These are phyloP conservation scores for Laspeyria flexula DNA, from an alignment of 2,888 invertebrate species.

Conservation along the genomic window DNA sequence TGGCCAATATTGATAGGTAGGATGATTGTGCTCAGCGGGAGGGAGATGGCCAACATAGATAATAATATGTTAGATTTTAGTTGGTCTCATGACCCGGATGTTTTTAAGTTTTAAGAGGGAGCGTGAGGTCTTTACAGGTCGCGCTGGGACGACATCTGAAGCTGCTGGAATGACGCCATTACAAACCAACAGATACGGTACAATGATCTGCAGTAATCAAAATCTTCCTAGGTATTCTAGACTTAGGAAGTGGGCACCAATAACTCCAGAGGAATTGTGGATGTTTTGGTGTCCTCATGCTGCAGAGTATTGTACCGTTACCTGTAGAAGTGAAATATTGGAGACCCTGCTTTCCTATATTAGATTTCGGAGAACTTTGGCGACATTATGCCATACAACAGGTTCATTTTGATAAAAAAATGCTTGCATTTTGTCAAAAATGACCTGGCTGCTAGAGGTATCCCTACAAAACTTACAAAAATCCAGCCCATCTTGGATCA, in stretches of 20 bases:
- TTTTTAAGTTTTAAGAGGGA: not conserved
- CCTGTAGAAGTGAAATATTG: constrained; percentile 8
- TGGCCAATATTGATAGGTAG: not conserved
- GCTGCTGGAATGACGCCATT: not conserved
- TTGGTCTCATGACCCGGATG: not conserved
- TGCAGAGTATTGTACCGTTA: constrained; percentile 5
- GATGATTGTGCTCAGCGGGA: constrained; percentile 1
- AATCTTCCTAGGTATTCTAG: not conserved
- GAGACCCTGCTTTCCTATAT: constrained; percentile 6
- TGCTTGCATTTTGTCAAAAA: constrained; percentile 9
- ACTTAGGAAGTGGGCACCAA: not conserved
- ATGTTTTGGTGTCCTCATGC: constrained; percentile 4
- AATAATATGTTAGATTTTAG: not conserved
- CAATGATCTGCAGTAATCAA: not conserved
- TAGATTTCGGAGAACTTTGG: constrained; percentile 1
- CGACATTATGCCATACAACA: constrained; percentile 3
- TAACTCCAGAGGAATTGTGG: constrained; percentile 5
- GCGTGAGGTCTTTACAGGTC: not conserved
- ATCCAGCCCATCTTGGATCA: constrained; percentile 4
- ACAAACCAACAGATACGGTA: not conserved
- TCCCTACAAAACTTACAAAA: not conserved
- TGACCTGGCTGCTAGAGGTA: not conserved
- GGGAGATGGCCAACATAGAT: not conserved
- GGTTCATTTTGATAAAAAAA: constrained; percentile 1
- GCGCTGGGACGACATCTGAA: not conserved